Evolutionary conservation across 1,140 invertebrate species (phyloP), one percentile per base, ranked within the genome.

Genomic region (Lasaia peninsularis): DNA sequence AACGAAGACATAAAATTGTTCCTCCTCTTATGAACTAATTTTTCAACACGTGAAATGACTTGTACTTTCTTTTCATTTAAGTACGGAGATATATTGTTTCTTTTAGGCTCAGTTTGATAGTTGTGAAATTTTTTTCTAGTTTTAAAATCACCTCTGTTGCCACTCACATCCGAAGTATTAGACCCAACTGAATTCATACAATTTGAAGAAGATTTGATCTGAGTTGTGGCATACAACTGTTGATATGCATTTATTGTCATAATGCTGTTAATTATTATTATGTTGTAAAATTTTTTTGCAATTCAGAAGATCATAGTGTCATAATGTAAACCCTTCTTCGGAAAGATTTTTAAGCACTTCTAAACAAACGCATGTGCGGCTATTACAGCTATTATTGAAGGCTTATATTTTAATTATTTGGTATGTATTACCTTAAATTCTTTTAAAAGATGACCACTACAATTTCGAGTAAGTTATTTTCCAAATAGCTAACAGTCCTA

Each of bases 171-270:
- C 12, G 68, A 65, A 52, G 48, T 31, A 53, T 48, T 34, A 10
- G 32, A 50, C 18, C 52, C 64, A 37, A 61, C 28, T 11, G 67
- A 68, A 60, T 52, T 68, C 28, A 64, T 64, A 14, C 67, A 69
- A 67, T 44, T 20, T 9, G 48, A 66, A 7, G 56, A 16, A 16
- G 63, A 65, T 14, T 63, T 67, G 0, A 35, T 34, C 14, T 48
- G 34, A 33, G 49, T 60, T 61, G 65, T 67, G n/a, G 68, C 60
- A 50, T 35, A 50, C 28, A 52, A n/a, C 50, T 58, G 40, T 31
- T 67, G 63, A 16, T 59, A 57, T 28, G 67, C 67, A 61, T 67
- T 78, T 63, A 81, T 74, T 58, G 78, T 73, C 78, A 81, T 81
- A 50, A 51, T 31, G 6, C 35, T 37, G 35, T n/a, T n/a, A n/a